Base-by-base conservation (phyloP, 2,888 invertebrate genomes). In the Synanthedon andrenaeformis region DNA sequence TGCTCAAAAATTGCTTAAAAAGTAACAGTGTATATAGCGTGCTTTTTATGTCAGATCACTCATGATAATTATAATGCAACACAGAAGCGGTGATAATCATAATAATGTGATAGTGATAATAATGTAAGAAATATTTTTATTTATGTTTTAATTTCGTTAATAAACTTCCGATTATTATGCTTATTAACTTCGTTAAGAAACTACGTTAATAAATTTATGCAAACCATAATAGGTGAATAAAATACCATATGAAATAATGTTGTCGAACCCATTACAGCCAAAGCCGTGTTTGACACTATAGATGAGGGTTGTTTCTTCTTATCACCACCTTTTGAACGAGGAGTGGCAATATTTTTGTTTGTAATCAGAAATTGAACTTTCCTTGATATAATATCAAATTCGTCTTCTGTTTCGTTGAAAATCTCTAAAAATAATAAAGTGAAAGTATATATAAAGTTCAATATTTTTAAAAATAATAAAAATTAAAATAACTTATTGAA, bases 211-310 rank as follows among this genome's bases (percentile, higher is more conserved):
- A n/a, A n/a, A n/a, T n/a, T n/a, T n/a, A n/a, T n/a, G n/a, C n/a
- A n/a, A n/a, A n/a, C n/a, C n/a, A n/a, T 28, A 28, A 35, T 35
- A 35, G 8, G 10, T 35, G 35, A 35, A 35, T 35, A 51, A 52
- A 6, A 49, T 17, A 83, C 84, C 79, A 79, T 73, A 52, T 80
- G 75, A 65, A 85, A 84, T 70, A 84, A 69, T 2, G 79, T 79
- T 3, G 76, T 67, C 12, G 84, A 79, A 49, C 83, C 83, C 57
- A 76, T 63, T 3, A 70, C 76, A 53, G 65, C 73, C 52, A 73
- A 42, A 11, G 65, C 73, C n/a, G 70, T 62, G 42, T 74, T 70
- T 12, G 80, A 76, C 2, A 61, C 64, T 5, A 72, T 49, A 2
- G 82, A 78, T 8, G 79, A 70, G 19, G 61, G 63, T 0, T 76